phyloP scores from a whole-genome alignment of 1,140 invertebrate species.

The Physella acuta region DNA sequence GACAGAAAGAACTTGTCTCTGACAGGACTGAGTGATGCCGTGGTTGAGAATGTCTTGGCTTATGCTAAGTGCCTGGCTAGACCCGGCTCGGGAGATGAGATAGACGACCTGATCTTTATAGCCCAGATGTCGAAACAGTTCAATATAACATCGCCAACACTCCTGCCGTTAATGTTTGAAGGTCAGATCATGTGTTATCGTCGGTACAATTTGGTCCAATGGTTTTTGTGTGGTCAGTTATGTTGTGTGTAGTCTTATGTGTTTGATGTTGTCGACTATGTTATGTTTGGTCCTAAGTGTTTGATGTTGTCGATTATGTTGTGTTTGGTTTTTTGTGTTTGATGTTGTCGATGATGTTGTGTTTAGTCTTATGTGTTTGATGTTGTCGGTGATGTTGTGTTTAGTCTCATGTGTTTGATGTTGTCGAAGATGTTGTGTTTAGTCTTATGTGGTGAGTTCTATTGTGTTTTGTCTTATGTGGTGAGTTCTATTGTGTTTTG shows the following conservation, averaged over 20 bases:
- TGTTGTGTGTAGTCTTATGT: background rate
- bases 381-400: background rate
- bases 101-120: background rate
- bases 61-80: background rate
- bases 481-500: background rate
- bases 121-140: background rate
- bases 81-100: background rate
- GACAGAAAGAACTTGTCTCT: no score
- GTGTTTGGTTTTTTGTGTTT: background rate
- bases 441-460: background rate
- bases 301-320: background rate
- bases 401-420: background rate
- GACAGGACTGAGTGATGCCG: no score
- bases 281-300: background rate
- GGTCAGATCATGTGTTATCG: background rate
- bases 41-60: background rate
- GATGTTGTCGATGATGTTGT: background rate
- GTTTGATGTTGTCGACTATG: background rate
- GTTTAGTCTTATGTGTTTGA: background rate
- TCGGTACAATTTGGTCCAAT: background rate
- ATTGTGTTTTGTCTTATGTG: background rate
- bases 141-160: background rate
- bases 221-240: background rate
- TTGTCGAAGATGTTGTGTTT: background rate
- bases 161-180: background rate